Base-by-base conservation (phyloP, 2,113 vertebrate genomes). In the Oryzias melastigma region DNA sequence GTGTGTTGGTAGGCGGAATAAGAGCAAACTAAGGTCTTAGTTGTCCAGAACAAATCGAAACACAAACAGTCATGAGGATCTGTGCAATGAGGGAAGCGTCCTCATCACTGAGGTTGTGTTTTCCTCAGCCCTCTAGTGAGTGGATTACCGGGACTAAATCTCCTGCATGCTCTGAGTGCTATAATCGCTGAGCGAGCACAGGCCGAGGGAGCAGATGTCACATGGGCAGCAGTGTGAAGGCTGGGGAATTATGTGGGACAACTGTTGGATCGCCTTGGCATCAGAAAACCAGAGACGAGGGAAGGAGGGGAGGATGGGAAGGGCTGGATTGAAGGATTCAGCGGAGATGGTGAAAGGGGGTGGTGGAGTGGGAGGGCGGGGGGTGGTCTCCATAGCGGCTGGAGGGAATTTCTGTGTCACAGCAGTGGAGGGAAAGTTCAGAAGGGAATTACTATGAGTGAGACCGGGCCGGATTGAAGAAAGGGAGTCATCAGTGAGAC, bases 141-240 rank as follows among this genome's bases (percentile, higher is more conserved):
- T 85, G 86, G 89, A 92, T 92, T 93, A 93, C 81, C 78, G 68
- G 62, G 76, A 73, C 84, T 91, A 92, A 92, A 92, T 90, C 90
- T 89, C 88, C 80, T 81, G 83, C 69, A 87, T 89, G 83, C 86
- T 82, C 72, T 84, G 88, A 88, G 85, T 89, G 87, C 86, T 88
- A 80, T 92, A 91, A 92, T 92, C 87, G 66, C 85, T 77, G 82
- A 85, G 84, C 73, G 75, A 84, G 87, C 78, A 68, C 77, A 66
- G 83, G 67, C 70, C 67, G 19, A 60, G 82, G 68, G 75, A 92
- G 88, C 90, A 90, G 91, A 91, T 91, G 89, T 91, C 88, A 90
- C 89, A 91, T 90, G 83, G 90, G 88, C 80, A 48, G 46, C 69
- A 64, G 86, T 83, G 85, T 73, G 77, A 87, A 85, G 81, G 67